A percentile compares a stretch with the other conserved stretches of the same genome.
These are phyloP conservation scores for Pterobdella sp. DNA, from an alignment of 2,888 invertebrate species.

Conservation along the genomic window DNA sequence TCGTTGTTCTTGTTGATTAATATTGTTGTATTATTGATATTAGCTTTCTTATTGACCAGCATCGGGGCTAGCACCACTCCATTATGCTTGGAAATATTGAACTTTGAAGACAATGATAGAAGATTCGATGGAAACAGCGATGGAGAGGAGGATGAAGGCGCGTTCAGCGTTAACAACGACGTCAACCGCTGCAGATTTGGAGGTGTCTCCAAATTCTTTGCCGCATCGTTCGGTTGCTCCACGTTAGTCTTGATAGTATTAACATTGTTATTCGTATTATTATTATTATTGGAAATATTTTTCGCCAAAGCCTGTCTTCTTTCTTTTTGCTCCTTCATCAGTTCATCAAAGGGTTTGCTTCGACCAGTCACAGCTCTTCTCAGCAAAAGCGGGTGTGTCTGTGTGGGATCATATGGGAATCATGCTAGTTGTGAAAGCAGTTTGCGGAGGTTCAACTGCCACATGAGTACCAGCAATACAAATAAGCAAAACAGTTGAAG, in stretches of 20 bases:
- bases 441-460: background rate
- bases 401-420: constrained; percentile 20
- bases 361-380: constrained; percentile 65
- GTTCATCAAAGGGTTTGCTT: constrained; percentile 66
- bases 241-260: background rate
- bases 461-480: background rate
- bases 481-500: background rate
- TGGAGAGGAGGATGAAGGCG: background rate
- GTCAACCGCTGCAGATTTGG: too few relatives aligned
- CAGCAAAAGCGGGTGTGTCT: constrained; percentile 61
- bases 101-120: background rate
- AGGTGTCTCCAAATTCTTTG: too few relatives aligned
- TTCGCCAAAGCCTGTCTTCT: constrained; percentile 40
- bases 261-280: background rate
- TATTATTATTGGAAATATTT: constrained; percentile 38
- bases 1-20: background rate
- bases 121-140: background rate
- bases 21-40: background rate
- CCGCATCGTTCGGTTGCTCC: too few relatives aligned
- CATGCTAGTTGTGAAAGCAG: background rate
- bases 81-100: background rate
- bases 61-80: background rate
- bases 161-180: background rate
- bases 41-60: background rate
- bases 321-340: constrained; percentile 65